phyloP scores from a whole-genome alignment of 2,888 invertebrate genomes.

The Trypoxylon attenuatum region DNA sequence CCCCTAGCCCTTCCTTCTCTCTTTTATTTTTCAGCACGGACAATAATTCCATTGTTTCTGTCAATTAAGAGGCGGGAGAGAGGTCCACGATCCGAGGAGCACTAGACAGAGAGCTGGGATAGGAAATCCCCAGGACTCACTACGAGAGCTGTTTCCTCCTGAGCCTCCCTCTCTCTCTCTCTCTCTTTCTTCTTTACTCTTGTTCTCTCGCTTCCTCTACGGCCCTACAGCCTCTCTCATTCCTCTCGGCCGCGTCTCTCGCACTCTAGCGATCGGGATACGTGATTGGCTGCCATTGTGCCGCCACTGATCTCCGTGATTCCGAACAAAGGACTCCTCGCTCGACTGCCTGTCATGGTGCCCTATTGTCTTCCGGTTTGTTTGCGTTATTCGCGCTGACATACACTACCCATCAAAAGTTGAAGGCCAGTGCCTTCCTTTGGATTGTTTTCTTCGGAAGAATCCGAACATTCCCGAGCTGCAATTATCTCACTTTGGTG shows the following conservation, averaged over 20 bases:
- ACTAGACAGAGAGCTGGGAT: constrained; percentile 3
- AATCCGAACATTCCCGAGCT: no score
- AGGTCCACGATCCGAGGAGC: constrained; percentile 26
- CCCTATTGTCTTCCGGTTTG: constrained; percentile 59
- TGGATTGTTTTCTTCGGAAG: background rate
- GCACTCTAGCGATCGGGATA: constrained; percentile 46
- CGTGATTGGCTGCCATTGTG: constrained; percentile 62
- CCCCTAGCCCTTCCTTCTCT: background rate
- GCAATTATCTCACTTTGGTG: no score
- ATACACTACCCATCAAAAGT: constrained; percentile 7
- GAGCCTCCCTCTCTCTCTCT: background rate
- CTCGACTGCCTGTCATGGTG: constrained; percentile 48
- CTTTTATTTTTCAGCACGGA: constrained; percentile 23
- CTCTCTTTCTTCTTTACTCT: no score
- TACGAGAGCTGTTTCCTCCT: constrained; percentile 19
- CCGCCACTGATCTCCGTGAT: constrained; percentile 53
- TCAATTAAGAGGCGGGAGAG: constrained; percentile 52
- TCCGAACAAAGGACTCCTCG: constrained; percentile 54
- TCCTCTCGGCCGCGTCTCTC: background rate
- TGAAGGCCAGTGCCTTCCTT: background rate
- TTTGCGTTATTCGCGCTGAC: constrained; percentile 45
- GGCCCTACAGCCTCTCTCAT: no score
- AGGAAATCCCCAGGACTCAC: constrained; percentile 18
- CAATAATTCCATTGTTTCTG: constrained; percentile 56
- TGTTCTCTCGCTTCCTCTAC: background rate